A percentile compares a stretch with the other conserved stretches of the same genome.
These are phyloP conservation scores for Tromatobia lineatoria DNA, from an alignment of 2,888 invertebrate genomes.

Conservation along the genomic window DNA sequence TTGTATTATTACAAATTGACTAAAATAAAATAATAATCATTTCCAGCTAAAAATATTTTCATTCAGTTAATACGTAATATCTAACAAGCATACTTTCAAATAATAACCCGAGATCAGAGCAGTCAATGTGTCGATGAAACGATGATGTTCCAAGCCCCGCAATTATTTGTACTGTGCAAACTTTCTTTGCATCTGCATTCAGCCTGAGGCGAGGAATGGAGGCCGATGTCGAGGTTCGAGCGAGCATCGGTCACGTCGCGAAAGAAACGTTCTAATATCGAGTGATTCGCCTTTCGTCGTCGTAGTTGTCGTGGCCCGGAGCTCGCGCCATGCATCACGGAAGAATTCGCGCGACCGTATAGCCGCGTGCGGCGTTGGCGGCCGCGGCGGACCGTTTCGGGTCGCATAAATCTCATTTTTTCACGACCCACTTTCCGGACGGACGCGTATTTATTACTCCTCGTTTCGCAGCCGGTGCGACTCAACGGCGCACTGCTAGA, in stretches of 20 bases:
- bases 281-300: slow-evolving; percentile 61
- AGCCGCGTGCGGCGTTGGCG: slow-evolving; percentile 34
- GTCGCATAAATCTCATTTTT: slow-evolving; percentile 74
- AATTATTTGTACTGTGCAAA: slow-evolving; percentile 6
- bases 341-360: slow-evolving; percentile 67
- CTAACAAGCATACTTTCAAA: neutral
- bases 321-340: slow-evolving; percentile 68
- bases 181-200: slow-evolving; percentile 12
- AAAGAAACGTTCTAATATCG: slow-evolving; percentile 67
- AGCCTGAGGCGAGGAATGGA: slow-evolving; percentile 22
- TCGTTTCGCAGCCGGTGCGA: slow-evolving; percentile 70
- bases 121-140: neutral
- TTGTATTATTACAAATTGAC: neutral
- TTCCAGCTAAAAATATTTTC: neutral
- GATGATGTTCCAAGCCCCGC: neutral
- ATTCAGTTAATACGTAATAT: neutral
- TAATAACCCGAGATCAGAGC: neutral
- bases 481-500: slow-evolving; percentile 33
- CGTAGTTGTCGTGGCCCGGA: slow-evolving; percentile 49
- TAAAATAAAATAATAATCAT: slow-evolving; percentile 13
- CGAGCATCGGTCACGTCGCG: slow-evolving; percentile 9
- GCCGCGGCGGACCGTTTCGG: slow-evolving; percentile 68
- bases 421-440: slow-evolving; percentile 75
- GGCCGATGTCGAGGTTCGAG: slow-evolving; percentile 3
- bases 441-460: slow-evolving; percentile 73